Conservation (phyloP, 23 tunicate species). For the Halocynthia roretzi region DNA sequence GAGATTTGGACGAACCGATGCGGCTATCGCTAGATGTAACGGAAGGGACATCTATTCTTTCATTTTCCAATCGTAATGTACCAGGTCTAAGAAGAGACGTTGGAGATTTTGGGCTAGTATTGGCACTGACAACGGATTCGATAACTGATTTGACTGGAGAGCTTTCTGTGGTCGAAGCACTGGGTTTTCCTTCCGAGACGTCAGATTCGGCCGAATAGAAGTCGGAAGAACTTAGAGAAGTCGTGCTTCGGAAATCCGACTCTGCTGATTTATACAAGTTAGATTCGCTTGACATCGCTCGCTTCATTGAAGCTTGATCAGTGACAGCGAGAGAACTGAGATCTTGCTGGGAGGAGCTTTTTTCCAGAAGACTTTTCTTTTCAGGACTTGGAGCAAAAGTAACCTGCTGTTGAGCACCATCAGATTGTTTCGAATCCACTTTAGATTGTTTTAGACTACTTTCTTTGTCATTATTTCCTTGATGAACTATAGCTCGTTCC, state of each 20-base stretch:
- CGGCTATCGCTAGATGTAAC: too few species aligned
- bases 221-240: conserved; percentile 42
- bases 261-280: conserved; percentile 53
- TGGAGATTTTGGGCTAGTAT: background rate
- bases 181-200: conserved; percentile 18
- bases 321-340: background rate
- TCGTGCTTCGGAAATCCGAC: conserved; percentile 53
- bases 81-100: conserved; percentile 2
- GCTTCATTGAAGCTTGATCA: conserved; percentile 5
- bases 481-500: too few species aligned
- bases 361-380: conserved; percentile 4
- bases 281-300: conserved; percentile 45
- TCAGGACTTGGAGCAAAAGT: conserved; percentile 25
- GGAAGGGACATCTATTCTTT: background rate
- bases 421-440: background rate
- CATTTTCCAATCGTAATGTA: conserved; percentile 13
- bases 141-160: background rate
- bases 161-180: background rate
- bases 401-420: conserved; percentile 2
- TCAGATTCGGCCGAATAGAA: conserved; percentile 89
- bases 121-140: background rate
- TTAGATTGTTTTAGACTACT: conserved; percentile 7
- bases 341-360: conserved; percentile 20
- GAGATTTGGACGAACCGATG: too few species aligned
- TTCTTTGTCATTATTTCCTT: background rate